Evolutionary conservation across 2,113 vertebrate genomes (phyloP), one percentile per base, ranked within the genome.

Genomic region (Serinus canaria): DNA sequence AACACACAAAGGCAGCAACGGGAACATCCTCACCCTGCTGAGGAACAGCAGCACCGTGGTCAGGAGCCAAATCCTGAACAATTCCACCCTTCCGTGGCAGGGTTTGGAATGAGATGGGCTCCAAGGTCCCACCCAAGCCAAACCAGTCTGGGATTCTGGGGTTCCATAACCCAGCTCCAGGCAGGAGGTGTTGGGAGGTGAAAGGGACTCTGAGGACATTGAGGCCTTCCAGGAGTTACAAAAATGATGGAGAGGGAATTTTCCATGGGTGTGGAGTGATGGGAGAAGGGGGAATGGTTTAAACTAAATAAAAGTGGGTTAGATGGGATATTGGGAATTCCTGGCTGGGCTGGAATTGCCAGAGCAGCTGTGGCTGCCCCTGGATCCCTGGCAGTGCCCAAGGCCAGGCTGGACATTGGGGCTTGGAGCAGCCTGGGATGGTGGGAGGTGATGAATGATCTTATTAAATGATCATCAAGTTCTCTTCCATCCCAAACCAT

Each of bases 111-210:
- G 62, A 19, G 33, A 6, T 9, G 33, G 15, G 6, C 12, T 44
- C 3, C 2, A 30, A 44, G 15, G 39, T 24, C 27, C 15, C 62
- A 30, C 8, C 77, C 50, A 9, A 25, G 8, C 25, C 62, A 46
- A 55, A 31, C 47, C 39, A 41, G 39, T 41, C 39, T 15, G 33
- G 77, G 20, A 31, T 46, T 37, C 39, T 4, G 25, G 7, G 49
- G 13, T 66, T 66, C 49, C 62, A 6, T 9, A 5, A 46, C 59
- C 37, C 37, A 9, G 31, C 47, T 50, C 13, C 17, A 20, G 55
- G 6, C 3, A 2, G 0, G 28, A 43, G 1, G 21, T 0, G 2
- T 4, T 0, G 0, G 10, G 16, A 2, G 10, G 11, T 5, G 17
- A 43, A 15, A 9, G 43, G 30, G 27, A 58, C 3, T 0, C 6